Conservation (phyloP, 2,113 vertebrate species). For the Chamaea fasciata region DNA sequence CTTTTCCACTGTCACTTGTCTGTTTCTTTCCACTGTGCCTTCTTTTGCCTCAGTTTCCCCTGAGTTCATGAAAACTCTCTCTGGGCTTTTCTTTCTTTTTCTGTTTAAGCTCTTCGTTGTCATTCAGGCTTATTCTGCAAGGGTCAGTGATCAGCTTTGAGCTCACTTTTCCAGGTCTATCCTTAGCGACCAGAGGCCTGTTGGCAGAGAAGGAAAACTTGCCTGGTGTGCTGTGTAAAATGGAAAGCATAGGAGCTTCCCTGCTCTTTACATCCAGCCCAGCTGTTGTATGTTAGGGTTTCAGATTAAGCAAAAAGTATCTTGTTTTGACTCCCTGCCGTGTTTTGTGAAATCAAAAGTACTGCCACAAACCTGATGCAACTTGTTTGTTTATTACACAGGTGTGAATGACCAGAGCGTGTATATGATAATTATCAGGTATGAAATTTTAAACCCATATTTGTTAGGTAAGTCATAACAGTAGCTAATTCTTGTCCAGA, state of each 20-base stretch:
- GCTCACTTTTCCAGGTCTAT: background rate
- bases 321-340: background rate
- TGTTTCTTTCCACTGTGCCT: background rate
- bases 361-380: conserved; percentile 41
- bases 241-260: background rate
- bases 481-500: background rate
- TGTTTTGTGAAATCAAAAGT: conserved; percentile 12
- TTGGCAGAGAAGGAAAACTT: background rate
- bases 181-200: background rate
- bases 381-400: conserved; percentile 38
- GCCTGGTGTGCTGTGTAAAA: background rate
- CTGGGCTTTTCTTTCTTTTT: background rate
- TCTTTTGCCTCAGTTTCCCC: background rate
- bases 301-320: background rate
- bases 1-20: background rate
- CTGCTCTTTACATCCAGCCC: background rate
- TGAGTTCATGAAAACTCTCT: background rate
- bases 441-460: background rate
- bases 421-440: conserved; percentile 19
- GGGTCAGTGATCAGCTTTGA: background rate
- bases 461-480: background rate
- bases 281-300: background rate
- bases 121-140: background rate
- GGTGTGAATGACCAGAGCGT: background rate
- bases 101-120: background rate